A percentile compares a stretch with the other conserved stretches of the same genome.
Conservation (phyloP, 2,113 vertebrate species). For the Zingel zingel region DNA sequence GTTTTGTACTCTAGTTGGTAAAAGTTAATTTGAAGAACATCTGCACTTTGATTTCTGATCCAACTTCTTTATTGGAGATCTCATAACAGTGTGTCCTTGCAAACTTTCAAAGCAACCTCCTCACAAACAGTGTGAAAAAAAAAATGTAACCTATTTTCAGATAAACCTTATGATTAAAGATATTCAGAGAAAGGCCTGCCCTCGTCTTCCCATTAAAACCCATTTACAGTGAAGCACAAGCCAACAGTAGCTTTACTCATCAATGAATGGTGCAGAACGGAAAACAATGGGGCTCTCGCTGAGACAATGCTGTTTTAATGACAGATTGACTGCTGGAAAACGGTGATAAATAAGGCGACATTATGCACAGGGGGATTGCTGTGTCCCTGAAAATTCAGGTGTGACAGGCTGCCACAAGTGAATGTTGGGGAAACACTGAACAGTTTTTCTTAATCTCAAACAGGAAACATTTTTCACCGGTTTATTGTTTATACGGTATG, state of each 20-base stretch:
- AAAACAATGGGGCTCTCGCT: constrained; percentile 45
- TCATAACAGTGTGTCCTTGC: not conserved
- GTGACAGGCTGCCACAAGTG: not conserved
- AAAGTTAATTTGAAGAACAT: constrained; percentile 2
- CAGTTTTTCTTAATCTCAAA: constrained; percentile 3
- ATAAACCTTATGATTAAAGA: not conserved
- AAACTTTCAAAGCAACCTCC: not conserved
- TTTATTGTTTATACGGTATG: constrained; percentile 18
- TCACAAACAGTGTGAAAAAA: not conserved
- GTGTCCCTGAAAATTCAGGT: not conserved
- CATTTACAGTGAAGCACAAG: constrained; percentile 1
- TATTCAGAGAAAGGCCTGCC: not conserved
- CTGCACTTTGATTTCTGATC: not conserved
- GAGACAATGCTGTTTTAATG: constrained; percentile 26
- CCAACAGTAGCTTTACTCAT: constrained; percentile 2
- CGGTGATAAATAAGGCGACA: not conserved
- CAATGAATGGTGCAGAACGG: not conserved
- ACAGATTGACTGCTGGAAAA: constrained; percentile 23
- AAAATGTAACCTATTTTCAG: not conserved
- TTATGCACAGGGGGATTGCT: constrained; percentile 37
- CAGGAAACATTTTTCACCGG: constrained; percentile 5
- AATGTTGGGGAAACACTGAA: constrained; percentile 14
- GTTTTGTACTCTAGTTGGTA: not conserved
- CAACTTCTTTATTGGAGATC: not conserved
- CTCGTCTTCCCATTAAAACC: not conserved